Base-by-base conservation (phyloP, 2,113 vertebrate species). In the Neodontobutis hainanensis region DNA sequence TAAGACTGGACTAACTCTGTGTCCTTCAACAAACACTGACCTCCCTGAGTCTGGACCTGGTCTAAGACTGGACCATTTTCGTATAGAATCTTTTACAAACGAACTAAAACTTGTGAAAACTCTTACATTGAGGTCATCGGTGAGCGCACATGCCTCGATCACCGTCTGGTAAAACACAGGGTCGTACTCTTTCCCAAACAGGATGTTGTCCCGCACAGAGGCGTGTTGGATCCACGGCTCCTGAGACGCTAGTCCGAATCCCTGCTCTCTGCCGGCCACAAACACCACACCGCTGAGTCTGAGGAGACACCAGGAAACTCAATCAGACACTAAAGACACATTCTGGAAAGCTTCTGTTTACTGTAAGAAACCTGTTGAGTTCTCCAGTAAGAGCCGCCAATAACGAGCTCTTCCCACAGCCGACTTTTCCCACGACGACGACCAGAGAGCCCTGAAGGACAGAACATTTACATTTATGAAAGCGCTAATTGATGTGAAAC, bases 181-280 rank as follows among this genome's bases (percentile, higher is more conserved):
- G 6, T 95, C 75, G 38, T 94, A 95, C n/a, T 92, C 78, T 76
- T 85, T 94, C 50, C 96, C 96, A 76, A 99, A 99, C 70, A 99
- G 89, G 73, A 99, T 95, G 89, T 99, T 99, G 81, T 97, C 94
- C 12, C 93, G 93, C 15, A 99, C 93, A n/a, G 95, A 94, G 43
- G 94, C 92, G 55, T 97, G 95, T 87, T 98, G 97, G 78, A 99
- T 96, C 97, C 97, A 99, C 16, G 97, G 92, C 66, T 99, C 97
- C 91, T 99, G 97, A 3, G 93, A 84, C 11, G 92, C 93, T 75
- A 98, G 87, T 19, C 95, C 96, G 57, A 99, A 98, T 65, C 97
- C 97, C 36, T 77, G 75, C 64, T 94, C 93, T 81, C 94, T 86
- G 52, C 91, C 92, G 11, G 88, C 88, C 8, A 97, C 89, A 1